Evolutionary conservation across 2,797 vertebrate genomes (phyloP), one percentile per base, ranked within the genome.

Genomic region (Peromyscus eremicus): DNA sequence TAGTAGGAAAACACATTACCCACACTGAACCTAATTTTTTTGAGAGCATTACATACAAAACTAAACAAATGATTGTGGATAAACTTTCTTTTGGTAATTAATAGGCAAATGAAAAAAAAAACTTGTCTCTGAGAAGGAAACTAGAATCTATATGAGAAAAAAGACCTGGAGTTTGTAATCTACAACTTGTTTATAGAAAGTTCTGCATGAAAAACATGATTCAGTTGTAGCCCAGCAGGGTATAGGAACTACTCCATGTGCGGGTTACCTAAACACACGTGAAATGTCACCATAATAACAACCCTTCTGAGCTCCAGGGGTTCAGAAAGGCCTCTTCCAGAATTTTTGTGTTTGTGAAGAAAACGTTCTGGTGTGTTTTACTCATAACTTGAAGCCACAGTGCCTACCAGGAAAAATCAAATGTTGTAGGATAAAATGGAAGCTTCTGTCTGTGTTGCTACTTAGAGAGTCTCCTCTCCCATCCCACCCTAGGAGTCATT

Each of bases 41-140:
- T 94, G 19, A 93, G 66, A 90, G 55, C 89, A 95, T 92, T 86
- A 92, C 34, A 87, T 83, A 84, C 19, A 84, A 96, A 97, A 96
- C 89, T 64, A 96, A 96, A 95, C 60, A 93, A 95, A 83, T 89
- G 90, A 95, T 94, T 92, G 92, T 52, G 46, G n/a, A 87, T 94
- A 86, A 83, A 80, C 86, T 87, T 86, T 92, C 90, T 91, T 92
- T 85, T 16, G 76, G 83, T 89, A 96, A 94, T 92, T 83, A 97
- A 95, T 89, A 93, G 95, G 55, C n/a, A 75, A 95, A 62, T 76
- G 77, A 89, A 89, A 92, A 52, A 86, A 66, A 32, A 73, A 87
- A 40, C 92, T 52, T 64, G 75, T 97, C 68, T 94, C 90, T 13
- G 37, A 73, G 68, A 96, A 96, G 32, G 57, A 91, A 97, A 93